Evolutionary conservation across 1,140 invertebrate genomes (phyloP).

Genomic region (Heliconius nattereri): DNA sequence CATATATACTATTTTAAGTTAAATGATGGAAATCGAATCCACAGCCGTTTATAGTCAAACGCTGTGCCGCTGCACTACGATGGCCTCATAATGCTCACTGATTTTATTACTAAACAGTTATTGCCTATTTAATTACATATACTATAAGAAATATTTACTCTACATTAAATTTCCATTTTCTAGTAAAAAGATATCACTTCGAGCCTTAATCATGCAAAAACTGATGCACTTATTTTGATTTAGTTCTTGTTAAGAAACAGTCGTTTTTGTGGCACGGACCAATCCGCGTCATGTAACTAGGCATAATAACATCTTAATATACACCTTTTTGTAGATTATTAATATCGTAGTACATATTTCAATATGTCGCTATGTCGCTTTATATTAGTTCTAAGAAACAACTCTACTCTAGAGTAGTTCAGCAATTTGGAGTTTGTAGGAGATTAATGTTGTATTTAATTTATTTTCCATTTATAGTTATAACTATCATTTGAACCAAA

Average conservation of each 20-base stretch:
- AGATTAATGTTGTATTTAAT: background rate
- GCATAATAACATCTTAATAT: slow-evolving; percentile 6
- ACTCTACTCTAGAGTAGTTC: background rate
- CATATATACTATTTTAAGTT: no score
- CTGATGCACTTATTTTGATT: slow-evolving; percentile 9
- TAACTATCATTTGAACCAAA: no score
- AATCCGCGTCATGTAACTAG: background rate
- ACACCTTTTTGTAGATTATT: background rate
- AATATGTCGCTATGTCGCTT: background rate
- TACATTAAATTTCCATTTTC: background rate
- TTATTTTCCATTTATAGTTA: background rate
- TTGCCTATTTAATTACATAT: background rate
- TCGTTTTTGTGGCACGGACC: background rate
- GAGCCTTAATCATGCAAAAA: slow-evolving; percentile 7
- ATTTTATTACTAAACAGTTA: background rate
- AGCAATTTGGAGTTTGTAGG: background rate
- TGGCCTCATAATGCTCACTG: no score
- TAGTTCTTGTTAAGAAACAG: background rate
- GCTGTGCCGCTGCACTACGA: background rate
- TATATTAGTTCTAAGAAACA: background rate
- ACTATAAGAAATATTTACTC: background rate
- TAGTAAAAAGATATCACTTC: slow-evolving; percentile 19
- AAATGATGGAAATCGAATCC: no score
- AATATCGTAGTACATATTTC: background rate
- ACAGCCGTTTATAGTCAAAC: no score